Conservation (phyloP, 1,140 invertebrate species). For the Trinorchestia longiramus region DNA sequence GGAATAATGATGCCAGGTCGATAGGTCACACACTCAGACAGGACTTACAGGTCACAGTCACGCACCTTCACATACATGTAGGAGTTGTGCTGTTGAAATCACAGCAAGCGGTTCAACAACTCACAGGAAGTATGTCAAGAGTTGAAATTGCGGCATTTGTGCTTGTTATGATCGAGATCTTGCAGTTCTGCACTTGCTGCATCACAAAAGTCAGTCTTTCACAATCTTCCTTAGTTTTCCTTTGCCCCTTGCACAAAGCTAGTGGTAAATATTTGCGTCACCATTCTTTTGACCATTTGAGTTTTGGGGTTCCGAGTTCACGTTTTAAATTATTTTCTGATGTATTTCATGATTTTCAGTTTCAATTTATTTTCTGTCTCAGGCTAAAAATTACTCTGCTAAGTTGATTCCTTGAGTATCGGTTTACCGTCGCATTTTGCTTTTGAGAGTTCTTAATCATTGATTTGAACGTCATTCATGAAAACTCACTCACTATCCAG, state of each 20-base stretch:
- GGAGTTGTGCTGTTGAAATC: background rate
- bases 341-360: background rate
- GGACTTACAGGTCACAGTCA: background rate
- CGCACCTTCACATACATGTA: background rate
- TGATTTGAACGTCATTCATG: too few species aligned
- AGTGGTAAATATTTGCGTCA: background rate
- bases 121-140: background rate
- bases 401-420: too few species aligned
- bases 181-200: background rate
- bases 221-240: background rate
- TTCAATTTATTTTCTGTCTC: too few species aligned
- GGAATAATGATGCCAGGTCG: background rate
- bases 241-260: background rate
- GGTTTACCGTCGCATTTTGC: too few species aligned
- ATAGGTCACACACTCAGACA: background rate
- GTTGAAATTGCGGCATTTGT: background rate
- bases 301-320: too few species aligned
- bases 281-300: too few species aligned
- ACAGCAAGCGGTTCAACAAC: background rate
- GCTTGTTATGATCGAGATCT: background rate
- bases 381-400: too few species aligned
- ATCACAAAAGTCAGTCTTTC: background rate
- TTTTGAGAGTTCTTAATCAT: too few species aligned
- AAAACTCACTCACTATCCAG: too few species aligned
- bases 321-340: background rate